Evolutionary conservation across 2,888 invertebrate genomes (phyloP).

Genomic region (Frankliniella fusca): DNA sequence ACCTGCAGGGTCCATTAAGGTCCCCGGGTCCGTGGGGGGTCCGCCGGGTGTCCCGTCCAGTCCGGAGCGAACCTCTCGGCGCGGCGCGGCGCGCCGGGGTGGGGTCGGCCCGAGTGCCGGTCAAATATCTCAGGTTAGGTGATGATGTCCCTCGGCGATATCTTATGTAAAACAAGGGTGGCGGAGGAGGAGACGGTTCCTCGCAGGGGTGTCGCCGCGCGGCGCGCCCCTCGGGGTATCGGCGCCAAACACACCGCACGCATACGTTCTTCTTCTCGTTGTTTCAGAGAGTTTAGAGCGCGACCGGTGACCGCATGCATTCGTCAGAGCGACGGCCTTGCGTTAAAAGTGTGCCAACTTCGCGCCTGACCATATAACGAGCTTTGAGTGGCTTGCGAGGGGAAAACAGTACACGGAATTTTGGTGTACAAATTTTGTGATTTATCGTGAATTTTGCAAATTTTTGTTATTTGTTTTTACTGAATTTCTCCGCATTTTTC

Average conservation of each 20-base stretch:
- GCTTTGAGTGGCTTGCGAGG: too few relatives aligned
- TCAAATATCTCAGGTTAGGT: slow-evolving; percentile 19
- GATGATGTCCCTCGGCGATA: neutral
- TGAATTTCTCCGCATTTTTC: too few relatives aligned
- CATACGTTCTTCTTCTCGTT: neutral
- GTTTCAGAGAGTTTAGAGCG: too few relatives aligned
- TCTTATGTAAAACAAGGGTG: neutral
- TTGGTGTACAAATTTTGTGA: too few relatives aligned
- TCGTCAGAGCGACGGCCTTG: too few relatives aligned
- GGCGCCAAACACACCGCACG: neutral
- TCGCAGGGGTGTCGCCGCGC: too few relatives aligned
- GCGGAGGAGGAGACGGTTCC: neutral
- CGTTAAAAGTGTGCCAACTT: too few relatives aligned
- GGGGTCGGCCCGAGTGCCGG: neutral
- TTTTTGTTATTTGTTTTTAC: too few relatives aligned
- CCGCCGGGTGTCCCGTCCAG: slow-evolving; percentile 2
- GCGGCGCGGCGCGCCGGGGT: neutral
- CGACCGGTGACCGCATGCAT: too few relatives aligned
- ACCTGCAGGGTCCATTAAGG: slow-evolving; percentile 18
- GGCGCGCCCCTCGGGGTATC: neutral
- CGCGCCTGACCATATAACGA: too few relatives aligned
- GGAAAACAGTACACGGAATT: too few relatives aligned
- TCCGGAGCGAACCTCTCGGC: neutral
- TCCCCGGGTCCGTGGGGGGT: slow-evolving; percentile 12
- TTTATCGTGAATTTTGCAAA: too few relatives aligned